These are phyloP conservation scores for Lutjanus erythropterus DNA, from an alignment of 2,113 vertebrate species.

Conservation along the genomic window DNA sequence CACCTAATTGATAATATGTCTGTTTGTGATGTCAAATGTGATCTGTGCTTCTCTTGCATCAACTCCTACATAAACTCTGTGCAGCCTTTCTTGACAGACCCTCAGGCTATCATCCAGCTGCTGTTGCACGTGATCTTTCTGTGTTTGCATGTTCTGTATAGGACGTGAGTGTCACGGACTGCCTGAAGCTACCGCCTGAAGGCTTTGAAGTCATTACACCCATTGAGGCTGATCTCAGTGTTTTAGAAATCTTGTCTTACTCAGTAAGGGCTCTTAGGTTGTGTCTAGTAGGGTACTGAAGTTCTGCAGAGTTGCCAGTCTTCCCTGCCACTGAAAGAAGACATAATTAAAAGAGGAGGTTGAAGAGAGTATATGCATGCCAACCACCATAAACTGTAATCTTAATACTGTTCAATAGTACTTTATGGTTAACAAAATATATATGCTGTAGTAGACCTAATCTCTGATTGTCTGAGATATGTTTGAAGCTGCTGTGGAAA, in stretches of 20 bases:
- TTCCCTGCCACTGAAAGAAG: slow-evolving; percentile 1
- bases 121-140: slow-evolving; percentile 43
- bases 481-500: not conserved
- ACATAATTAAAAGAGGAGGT: slow-evolving; percentile 21
- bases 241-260: slow-evolving; percentile 54
- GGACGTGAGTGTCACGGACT: slow-evolving; percentile 52
- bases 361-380: not conserved
- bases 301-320: slow-evolving; percentile 17
- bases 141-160: slow-evolving; percentile 55
- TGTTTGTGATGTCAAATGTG: slow-evolving; percentile 25
- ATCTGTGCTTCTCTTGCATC: slow-evolving; percentile 20
- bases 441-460: not conserved
- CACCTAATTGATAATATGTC: not conserved
- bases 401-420: slow-evolving; percentile 1
- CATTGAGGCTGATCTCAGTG: slow-evolving; percentile 51
- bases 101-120: slow-evolving; percentile 58
- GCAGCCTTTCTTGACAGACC: slow-evolving; percentile 35
- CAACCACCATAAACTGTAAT: slow-evolving; percentile 1
- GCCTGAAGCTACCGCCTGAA: slow-evolving; percentile 65
- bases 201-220: slow-evolving; percentile 63
- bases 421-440: slow-evolving; percentile 4
- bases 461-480: not conserved
- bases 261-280: slow-evolving; percentile 12
- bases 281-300: slow-evolving; percentile 6
- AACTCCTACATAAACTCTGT: not conserved